Evolutionary conservation across 2,113 vertebrate species (phyloP).

Genomic region (Brachyhypopomus gauderio): DNA sequence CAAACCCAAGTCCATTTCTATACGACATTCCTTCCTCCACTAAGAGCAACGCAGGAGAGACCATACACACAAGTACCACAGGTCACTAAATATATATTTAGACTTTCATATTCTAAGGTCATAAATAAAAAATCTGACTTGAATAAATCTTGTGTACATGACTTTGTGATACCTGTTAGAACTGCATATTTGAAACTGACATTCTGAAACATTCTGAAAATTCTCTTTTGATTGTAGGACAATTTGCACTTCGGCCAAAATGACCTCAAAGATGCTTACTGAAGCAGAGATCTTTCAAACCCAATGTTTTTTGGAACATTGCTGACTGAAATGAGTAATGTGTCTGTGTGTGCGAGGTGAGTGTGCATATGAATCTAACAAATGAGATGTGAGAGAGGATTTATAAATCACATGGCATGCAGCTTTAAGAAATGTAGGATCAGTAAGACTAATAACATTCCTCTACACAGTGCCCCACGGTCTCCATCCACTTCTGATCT

Average conservation of each 20-base stretch:
- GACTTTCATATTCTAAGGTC: too few species aligned
- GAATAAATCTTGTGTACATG: too few species aligned
- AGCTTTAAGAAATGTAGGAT: not conserved
- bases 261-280: not conserved
- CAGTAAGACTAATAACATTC: not conserved
- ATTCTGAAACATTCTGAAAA: not conserved
- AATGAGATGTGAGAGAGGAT: constrained; percentile 27
- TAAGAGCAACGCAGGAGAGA: not conserved
- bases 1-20: not conserved
- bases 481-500: not conserved
- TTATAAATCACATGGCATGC: not conserved
- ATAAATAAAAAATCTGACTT: too few species aligned
- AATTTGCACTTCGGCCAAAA: not conserved
- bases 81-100: not conserved
- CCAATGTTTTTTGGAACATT: not conserved
- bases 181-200: not conserved
- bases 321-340: not conserved
- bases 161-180: too few species aligned
- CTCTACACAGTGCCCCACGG: not conserved
- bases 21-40: not conserved
- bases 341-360: not conserved
- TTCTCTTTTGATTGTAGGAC: not conserved
- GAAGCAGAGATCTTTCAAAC: not conserved
- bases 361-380: not conserved
- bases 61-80: not conserved